phyloP scores from a whole-genome alignment of 1,140 invertebrate species.

The Venturia canescens region DNA sequence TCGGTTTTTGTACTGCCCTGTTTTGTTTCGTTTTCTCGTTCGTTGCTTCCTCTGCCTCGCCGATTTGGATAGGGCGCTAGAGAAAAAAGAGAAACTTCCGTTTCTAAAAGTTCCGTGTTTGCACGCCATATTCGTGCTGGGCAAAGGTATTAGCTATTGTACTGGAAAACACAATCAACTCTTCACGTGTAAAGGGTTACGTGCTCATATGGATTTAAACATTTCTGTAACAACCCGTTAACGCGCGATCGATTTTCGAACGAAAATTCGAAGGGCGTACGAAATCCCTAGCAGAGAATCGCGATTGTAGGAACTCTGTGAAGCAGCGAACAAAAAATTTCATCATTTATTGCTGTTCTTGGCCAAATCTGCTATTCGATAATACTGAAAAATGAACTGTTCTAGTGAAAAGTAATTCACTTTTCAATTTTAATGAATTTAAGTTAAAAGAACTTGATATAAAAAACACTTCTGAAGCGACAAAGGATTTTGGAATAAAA shows the following conservation, averaged over 20 bases:
- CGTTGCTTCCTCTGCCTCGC: slow-evolving; percentile 5
- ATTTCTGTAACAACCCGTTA: background rate
- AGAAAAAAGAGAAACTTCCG: slow-evolving; percentile 4
- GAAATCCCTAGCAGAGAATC: too few species aligned
- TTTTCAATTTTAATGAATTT: too few species aligned
- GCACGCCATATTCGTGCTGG: slow-evolving; percentile 11
- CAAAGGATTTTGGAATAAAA: too few species aligned
- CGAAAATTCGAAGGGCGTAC: background rate
- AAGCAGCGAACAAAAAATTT: too few species aligned
- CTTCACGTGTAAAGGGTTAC: background rate
- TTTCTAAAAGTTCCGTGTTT: slow-evolving; percentile 7
- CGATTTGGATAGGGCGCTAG: background rate
- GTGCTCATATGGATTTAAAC: background rate
- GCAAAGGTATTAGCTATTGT: background rate
- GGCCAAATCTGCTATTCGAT: too few species aligned
- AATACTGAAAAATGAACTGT: too few species aligned
- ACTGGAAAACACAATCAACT: background rate
- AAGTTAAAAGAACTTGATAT: too few species aligned
- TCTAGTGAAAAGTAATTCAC: too few species aligned
- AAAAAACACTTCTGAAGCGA: too few species aligned
- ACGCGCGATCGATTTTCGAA: background rate
- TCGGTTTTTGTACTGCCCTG: background rate
- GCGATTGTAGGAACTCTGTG: too few species aligned
- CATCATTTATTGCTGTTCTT: too few species aligned
- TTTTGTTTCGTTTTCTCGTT: slow-evolving; percentile 19